phyloP scores from a whole-genome alignment of 2,113 vertebrate genomes.

The Azemiops feae region DNA sequence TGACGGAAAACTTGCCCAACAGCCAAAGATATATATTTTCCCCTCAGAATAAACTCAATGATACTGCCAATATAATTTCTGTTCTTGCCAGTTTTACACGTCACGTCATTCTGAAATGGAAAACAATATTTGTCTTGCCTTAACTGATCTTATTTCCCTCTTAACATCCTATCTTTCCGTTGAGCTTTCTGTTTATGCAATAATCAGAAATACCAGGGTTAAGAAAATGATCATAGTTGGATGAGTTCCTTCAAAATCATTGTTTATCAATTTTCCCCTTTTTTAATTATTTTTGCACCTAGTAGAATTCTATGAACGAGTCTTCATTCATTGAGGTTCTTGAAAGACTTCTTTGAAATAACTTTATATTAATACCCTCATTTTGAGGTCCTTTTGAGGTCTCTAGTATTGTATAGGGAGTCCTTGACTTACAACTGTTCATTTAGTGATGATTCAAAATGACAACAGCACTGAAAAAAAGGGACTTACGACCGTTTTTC shows the following conservation, averaged over 20 bases:
- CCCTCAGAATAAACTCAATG: not conserved
- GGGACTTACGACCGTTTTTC: too few relatives aligned
- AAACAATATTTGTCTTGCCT: not conserved
- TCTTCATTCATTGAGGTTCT: not conserved
- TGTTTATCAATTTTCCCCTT: not conserved
- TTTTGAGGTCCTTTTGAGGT: not conserved
- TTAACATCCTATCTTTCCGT: not conserved
- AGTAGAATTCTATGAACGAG: not conserved
- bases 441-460: too few relatives aligned
- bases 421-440: too few relatives aligned
- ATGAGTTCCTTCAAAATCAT: not conserved
- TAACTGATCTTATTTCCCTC: not conserved
- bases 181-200: not conserved
- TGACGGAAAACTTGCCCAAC: not conserved
- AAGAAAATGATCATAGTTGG: not conserved
- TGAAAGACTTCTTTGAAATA: not conserved
- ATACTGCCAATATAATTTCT: not conserved
- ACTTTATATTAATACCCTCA: not conserved
- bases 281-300: not conserved
- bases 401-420: not conserved
- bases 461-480: too few relatives aligned
- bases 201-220: not conserved
- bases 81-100: not conserved
- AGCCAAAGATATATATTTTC: too few relatives aligned
- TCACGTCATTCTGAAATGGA: not conserved